Evolutionary conservation across 2,888 invertebrate species (phyloP).

Genomic region (Thecocarcelia acutangulata): DNA sequence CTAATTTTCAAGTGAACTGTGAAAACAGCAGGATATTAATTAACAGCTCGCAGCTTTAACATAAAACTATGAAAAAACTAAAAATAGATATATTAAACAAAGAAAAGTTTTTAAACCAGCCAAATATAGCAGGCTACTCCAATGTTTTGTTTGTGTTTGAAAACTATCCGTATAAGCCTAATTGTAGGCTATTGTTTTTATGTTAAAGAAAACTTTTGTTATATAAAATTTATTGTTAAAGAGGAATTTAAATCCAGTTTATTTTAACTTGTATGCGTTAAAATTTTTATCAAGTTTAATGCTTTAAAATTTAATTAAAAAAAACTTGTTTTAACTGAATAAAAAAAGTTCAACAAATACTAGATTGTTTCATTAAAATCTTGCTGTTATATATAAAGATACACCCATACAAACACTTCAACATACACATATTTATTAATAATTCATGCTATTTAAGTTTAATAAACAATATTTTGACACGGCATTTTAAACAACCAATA

Average conservation of each 20-base stretch:
- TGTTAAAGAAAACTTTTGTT: not conserved
- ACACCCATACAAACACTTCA: no score
- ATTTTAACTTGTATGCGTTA: no score
- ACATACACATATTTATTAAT: not conserved
- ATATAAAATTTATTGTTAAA: no score
- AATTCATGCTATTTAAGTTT: conserved; percentile 28
- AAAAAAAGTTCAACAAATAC: no score
- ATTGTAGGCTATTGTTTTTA: conserved; percentile 1
- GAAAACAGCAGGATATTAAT: conserved; percentile 56
- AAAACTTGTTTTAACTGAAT: no score
- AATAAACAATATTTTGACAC: conserved; percentile 57
- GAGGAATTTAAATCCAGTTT: no score
- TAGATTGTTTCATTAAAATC: no score
- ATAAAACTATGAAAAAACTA: conserved; percentile 17
- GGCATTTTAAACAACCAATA: conserved; percentile 43
- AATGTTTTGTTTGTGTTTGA: not conserved
- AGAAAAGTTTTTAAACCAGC: not conserved
- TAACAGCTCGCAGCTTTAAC: conserved; percentile 46
- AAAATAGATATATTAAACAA: not conserved
- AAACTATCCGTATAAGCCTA: not conserved
- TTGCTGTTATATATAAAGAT: no score
- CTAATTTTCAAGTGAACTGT: conserved; percentile 54
- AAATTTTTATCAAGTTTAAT: no score
- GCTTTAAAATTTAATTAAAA: no score
- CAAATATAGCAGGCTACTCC: not conserved